Evolutionary conservation across 2,888 invertebrate species (phyloP), one percentile per base, ranked within the genome.

Genomic region (Campoplex nolae): DNA sequence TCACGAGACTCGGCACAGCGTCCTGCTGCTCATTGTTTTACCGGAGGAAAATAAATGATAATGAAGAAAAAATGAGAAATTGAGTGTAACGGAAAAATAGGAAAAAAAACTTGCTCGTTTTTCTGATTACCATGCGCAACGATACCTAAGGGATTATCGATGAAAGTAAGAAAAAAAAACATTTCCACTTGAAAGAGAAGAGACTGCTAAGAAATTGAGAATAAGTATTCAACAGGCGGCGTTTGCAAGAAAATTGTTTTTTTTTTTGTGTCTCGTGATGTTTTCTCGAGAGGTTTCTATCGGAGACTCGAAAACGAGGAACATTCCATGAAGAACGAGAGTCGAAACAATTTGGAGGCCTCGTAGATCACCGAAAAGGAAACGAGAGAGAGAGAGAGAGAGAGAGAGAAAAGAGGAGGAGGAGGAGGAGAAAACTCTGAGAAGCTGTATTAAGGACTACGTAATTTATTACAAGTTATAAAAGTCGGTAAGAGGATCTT

Each of bases 211-310:
- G 11, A 38, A 32, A 58, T 38, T 3, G 54, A 62, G 70, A 45
- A 75, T 78, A 76, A 83, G 76, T 86, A 86, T 86, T 83, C 86
- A 86, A 86, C 65, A 79, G 86, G 71, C 86, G 86, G 71, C 86
- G 83, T 83, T 80, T 75, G 54, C 83, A n/a, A 75, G 86, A 28
- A 67, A 85, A 78, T 85, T 82, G 74, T 67, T 56, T 83, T 78
- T 83, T 75, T 85, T 28, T 81, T 42, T 16, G 32, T 45, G 32
- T 75, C 79, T 70, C n/a, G 56, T 28, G 23, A 42, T 56, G 42
- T 68, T 56, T 35, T 70, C 62, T 51, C 67, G 73, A 67, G 38
- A 67, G 73, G 45, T 45, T 65, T 68, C 42, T 79, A 76, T 71
- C 38, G 65, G 16, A 28, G 35, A 71, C 84, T 68, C 77, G 77